Base-by-base conservation (phyloP, 2,113 vertebrate species). In the Solea solea region DNA sequence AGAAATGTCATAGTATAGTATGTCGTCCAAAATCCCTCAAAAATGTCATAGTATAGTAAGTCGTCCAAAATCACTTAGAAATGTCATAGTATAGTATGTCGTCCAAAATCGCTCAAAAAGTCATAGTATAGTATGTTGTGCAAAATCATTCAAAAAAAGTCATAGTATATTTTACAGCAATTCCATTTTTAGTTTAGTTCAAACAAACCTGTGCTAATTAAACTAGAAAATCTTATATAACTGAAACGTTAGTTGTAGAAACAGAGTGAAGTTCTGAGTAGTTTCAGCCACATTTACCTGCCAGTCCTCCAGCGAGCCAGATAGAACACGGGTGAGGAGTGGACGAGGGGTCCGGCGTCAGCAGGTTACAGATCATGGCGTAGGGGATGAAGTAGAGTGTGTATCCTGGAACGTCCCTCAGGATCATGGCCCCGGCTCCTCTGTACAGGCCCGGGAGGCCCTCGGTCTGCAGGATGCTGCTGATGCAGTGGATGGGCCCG, bases 371-470 rank as follows among this genome's bases (percentile, higher is more conserved):
- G 75, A 99, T 84, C 48, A 96, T 45, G 1, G 91, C 77, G 3
- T 99, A 99, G 0, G 98, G 98, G 78, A 97, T 91, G 76, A 99
- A 99, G 87, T 98, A 99, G 72, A 97, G 91, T 6, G 93, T 90
- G 69, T 99, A 99, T 1, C 98, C 98, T 0, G 98, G 98, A 48
- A 98, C 61, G 5, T 99, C 98, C 70, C 98, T 93, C 66, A 99
- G 92, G 28, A 98, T 66, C 97, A 97, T 99, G 84, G 97, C 96
- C 0, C 93, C 90, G 0, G 88, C 90, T 0, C 98, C 98, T 49
- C 97, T 89, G 87, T 98, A 99, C 7, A 97, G 86, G 8, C 98
- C 98, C 5, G 74, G 72, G 76, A 97, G 74, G n/a, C 98, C 98
- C 64, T 98, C 96, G 0, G 87, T 91, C 86, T 93, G 92, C 16